These are phyloP conservation scores for Amphipyra berbera DNA, from an alignment of 2,888 invertebrate genomes.

Conservation along the genomic window DNA sequence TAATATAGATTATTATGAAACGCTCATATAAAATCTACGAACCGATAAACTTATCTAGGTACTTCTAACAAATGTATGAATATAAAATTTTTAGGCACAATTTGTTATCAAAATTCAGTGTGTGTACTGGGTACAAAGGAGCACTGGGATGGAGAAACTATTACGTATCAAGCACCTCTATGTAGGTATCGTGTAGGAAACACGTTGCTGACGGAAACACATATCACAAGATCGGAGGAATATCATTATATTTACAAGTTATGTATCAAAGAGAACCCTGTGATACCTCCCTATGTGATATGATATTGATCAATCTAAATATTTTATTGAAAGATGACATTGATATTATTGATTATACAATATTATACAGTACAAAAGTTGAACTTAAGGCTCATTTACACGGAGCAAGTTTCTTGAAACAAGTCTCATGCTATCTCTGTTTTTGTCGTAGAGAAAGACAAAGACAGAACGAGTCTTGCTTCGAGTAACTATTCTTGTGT, in stretches of 20 bases:
- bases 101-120: conserved; percentile 72
- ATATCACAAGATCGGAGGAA: conserved; percentile 7
- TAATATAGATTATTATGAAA: conserved; percentile 75
- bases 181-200: conserved; percentile 35
- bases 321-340: conserved; percentile 3
- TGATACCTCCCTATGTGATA: conserved; percentile 15
- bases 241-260: background rate
- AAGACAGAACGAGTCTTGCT: too few species aligned
- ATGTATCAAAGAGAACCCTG: conserved; percentile 21
- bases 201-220: background rate
- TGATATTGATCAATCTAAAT: conserved; percentile 11
- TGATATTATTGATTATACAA: conserved; percentile 8
- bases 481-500: too few species aligned
- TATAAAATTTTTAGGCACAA: conserved; percentile 83
- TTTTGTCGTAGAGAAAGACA: too few species aligned
- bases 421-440: too few species aligned
- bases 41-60: conserved; percentile 70
- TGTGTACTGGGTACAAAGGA: conserved; percentile 72
- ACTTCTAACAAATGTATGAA: conserved; percentile 80
- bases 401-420: too few species aligned
- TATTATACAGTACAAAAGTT: background rate
- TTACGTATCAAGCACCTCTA: conserved; percentile 61
- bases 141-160: conserved; percentile 66
- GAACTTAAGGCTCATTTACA: too few species aligned
- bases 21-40: conserved; percentile 85